These are phyloP conservation scores for Galemys pyrenaicus DNA, from an alignment of 2,113 vertebrate species.

Conservation along the genomic window DNA sequence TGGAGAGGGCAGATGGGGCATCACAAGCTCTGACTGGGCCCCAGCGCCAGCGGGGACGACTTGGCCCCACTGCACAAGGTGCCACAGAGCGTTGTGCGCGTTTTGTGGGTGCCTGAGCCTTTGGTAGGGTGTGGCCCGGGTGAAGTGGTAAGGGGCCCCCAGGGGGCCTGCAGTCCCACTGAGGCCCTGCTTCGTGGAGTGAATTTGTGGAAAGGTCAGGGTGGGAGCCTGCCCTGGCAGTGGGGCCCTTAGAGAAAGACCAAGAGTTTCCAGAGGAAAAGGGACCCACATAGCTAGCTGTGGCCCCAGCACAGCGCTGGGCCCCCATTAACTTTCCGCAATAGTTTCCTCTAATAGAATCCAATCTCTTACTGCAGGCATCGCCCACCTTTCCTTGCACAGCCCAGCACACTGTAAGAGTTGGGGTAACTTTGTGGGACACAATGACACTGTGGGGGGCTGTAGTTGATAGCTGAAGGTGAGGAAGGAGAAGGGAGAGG, in stretches of 20 bases:
- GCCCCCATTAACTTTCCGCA: background rate
- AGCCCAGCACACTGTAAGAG: background rate
- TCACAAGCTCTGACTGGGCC: background rate
- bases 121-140: conserved; percentile 37
- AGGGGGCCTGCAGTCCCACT: background rate
- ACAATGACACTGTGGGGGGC: background rate
- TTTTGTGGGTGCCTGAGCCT: background rate
- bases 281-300: background rate
- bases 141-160: background rate
- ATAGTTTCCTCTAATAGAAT: background rate
- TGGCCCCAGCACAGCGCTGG: background rate
- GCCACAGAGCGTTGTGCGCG: background rate
- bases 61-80: background rate
- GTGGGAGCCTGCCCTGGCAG: background rate
- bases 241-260: background rate
- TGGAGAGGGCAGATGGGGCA: background rate
- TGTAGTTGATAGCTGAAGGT: background rate
- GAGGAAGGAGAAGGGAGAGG: background rate
- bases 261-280: background rate
- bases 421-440: background rate
- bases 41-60: background rate
- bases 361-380: background rate
- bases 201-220: background rate
- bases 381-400: background rate
- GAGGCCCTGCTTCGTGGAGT: background rate